Evolutionary conservation across 2,113 vertebrate genomes (phyloP).

Genomic region (Ciconia boyciana): DNA sequence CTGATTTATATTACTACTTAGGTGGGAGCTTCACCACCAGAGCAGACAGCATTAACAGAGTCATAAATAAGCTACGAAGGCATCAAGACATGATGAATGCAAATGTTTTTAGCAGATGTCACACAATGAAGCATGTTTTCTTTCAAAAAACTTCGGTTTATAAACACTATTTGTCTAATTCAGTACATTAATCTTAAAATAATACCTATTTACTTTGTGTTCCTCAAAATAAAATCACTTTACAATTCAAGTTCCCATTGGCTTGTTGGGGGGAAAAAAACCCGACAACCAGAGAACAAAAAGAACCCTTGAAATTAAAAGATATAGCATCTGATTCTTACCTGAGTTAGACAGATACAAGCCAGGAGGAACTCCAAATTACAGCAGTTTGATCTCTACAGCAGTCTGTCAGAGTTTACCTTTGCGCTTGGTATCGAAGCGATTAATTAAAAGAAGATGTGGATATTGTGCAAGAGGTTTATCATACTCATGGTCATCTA

Average conservation of each 20-base stretch:
- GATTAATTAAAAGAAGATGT: neutral
- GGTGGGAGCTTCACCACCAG: neutral
- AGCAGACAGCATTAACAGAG: neutral
- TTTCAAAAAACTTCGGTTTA: constrained; percentile 27
- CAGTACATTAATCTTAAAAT: constrained; percentile 30
- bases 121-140: neutral
- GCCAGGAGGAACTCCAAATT: neutral
- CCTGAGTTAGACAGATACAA: neutral
- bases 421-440: neutral
- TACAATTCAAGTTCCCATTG: neutral
- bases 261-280: neutral
- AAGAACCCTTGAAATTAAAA: neutral
- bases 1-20: constrained; percentile 17
- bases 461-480: neutral
- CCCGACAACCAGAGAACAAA: neutral
- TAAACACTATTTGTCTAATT: constrained; percentile 19
- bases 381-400: neutral
- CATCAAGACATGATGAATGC: neutral
- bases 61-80: neutral
- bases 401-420: neutral
- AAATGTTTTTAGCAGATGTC: constrained; percentile 24
- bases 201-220: constrained; percentile 19
- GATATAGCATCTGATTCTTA: neutral
- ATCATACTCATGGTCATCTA: neutral
- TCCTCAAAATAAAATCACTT: constrained; percentile 40